A percentile compares a stretch with the other conserved stretches of the same genome.
These are phyloP conservation scores for Melanerpes formicivorus DNA, from an alignment of 2,113 vertebrate species.

Conservation along the genomic window DNA sequence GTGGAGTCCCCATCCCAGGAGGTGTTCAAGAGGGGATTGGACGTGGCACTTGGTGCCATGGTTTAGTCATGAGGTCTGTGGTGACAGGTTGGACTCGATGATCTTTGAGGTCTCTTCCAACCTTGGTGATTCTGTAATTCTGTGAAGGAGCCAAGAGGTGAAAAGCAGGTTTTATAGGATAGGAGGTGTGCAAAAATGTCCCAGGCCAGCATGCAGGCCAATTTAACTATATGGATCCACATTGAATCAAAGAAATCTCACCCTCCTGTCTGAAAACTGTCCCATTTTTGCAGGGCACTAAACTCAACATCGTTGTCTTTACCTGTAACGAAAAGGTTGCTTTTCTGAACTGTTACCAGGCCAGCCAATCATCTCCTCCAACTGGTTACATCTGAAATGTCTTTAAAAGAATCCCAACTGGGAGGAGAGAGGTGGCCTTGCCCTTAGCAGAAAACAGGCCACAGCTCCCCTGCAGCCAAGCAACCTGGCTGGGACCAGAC, in stretches of 20 bases:
- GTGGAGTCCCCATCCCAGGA: too few species aligned
- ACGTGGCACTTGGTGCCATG: too few species aligned
- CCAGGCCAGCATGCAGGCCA: background rate
- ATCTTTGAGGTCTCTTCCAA: too few species aligned
- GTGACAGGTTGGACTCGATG: too few species aligned
- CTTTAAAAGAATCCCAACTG: background rate
- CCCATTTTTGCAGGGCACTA: background rate
- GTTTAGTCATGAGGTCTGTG: too few species aligned
- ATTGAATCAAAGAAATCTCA: background rate
- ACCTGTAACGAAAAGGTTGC: background rate
- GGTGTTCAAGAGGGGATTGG: too few species aligned
- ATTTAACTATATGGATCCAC: background rate
- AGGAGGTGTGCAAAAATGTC: background rate
- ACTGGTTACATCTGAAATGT: background rate
- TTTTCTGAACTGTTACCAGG: background rate
- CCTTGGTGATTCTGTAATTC: too few species aligned
- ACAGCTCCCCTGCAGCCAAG: background rate
- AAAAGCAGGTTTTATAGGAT: background rate
- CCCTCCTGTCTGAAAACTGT: background rate
- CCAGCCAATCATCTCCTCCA: background rate
- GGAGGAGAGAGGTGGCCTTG: slow-evolving; percentile 5
- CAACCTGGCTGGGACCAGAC: slow-evolving; percentile 35
- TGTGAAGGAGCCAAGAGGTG: background rate
- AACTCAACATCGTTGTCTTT: background rate
- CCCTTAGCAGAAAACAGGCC: background rate